Evolutionary conservation across 2,888 invertebrate species (phyloP).

Genomic region (Crocallis elinguaria): DNA sequence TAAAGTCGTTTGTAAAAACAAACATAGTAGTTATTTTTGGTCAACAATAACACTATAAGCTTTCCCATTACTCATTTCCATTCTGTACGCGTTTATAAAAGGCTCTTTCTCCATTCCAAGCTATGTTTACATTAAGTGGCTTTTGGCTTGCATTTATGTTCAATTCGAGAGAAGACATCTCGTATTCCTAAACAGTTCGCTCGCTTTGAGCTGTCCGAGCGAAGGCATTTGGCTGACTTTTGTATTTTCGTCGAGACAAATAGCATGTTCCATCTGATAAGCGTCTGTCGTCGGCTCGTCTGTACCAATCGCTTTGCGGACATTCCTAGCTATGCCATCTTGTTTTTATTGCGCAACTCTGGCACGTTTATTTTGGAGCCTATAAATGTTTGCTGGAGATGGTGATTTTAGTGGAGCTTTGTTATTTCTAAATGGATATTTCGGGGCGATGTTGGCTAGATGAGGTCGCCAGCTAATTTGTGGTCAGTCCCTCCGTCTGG

Average conservation of each 20-base stretch:
- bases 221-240: slow-evolving; percentile 69
- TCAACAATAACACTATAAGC: slow-evolving; percentile 11
- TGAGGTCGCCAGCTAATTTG: too few relatives aligned
- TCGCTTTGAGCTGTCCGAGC: slow-evolving; percentile 61
- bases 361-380: slow-evolving; percentile 48
- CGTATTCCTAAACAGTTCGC: slow-evolving; percentile 59
- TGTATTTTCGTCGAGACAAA: slow-evolving; percentile 72
- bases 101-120: slow-evolving; percentile 41
- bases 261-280: slow-evolving; percentile 79
- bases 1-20: too few relatives aligned
- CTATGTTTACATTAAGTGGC: slow-evolving; percentile 48
- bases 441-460: slow-evolving; percentile 2
- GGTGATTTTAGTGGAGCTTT: slow-evolving; percentile 11
- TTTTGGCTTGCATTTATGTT: slow-evolving; percentile 55
- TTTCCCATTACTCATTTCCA: slow-evolving; percentile 34
- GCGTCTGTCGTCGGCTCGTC: slow-evolving; percentile 75
- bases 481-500: too few relatives aligned
- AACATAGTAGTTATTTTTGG: not conserved
- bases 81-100: slow-evolving; percentile 38
- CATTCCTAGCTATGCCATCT: slow-evolving; percentile 63
- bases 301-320: slow-evolving; percentile 73
- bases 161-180: slow-evolving; percentile 49
- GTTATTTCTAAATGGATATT: slow-evolving; percentile 10
- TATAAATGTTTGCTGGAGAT: slow-evolving; percentile 37
- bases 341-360: slow-evolving; percentile 61